phyloP scores from a whole-genome alignment of 2,797 vertebrate genomes.

The Hemitrygon akajei region DNA sequence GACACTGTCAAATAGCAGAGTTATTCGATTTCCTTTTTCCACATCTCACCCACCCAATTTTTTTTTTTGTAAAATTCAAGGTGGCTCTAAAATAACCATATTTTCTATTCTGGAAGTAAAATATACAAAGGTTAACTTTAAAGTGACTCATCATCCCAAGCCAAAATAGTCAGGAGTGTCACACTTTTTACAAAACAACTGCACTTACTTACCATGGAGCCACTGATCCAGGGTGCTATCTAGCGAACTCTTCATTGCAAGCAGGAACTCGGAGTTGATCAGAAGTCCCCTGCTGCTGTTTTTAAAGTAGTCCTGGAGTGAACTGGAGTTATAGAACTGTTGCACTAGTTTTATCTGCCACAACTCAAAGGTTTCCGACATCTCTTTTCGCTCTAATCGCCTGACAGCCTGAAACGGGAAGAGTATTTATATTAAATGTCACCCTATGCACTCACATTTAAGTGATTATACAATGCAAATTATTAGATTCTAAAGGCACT shows the following conservation, averaged over 20 bases:
- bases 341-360: conserved; percentile 92
- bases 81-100: not conserved
- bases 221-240: conserved; percentile 79
- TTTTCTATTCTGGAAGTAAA: not conserved
- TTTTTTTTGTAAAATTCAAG: not conserved
- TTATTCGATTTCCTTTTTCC: not conserved
- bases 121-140: not conserved
- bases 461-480: not conserved
- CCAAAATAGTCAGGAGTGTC: not conserved
- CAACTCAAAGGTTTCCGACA: conserved; percentile 79
- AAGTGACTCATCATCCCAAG: not conserved
- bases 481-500: not conserved
- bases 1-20: not conserved
- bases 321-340: conserved; percentile 79
- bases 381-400: conserved; percentile 64
- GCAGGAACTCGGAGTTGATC: conserved; percentile 86
- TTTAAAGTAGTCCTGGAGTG: conserved; percentile 64
- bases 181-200: not conserved
- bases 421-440: not conserved
- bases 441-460: not conserved
- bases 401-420: conserved; percentile 64
- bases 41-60: not conserved
- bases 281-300: conserved; percentile 63
- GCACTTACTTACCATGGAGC: conserved; percentile 68
- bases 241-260: conserved; percentile 83